These are phyloP conservation scores for Hesperia comma DNA, from an alignment of 2,888 invertebrate species.

Conservation along the genomic window DNA sequence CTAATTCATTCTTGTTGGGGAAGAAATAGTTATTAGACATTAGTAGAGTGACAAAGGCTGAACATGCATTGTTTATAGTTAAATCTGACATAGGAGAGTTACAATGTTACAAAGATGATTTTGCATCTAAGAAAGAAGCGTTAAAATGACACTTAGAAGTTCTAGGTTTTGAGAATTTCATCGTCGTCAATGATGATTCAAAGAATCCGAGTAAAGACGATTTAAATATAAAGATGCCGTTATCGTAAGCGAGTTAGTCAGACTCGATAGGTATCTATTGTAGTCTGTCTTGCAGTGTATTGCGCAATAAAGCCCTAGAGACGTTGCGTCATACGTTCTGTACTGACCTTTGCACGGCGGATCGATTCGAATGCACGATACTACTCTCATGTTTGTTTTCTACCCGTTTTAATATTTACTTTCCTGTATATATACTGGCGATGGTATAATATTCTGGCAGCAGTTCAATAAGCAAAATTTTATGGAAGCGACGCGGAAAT, in stretches of 20 bases:
- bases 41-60: background rate
- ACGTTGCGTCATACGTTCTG: conserved; percentile 72
- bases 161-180: background rate
- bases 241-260: conserved; percentile 7
- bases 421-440: background rate
- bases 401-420: conserved; percentile 24
- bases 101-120: no score
- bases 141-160: no score
- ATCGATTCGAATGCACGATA: conserved; percentile 67
- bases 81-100: no score
- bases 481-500: background rate
- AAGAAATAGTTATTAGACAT: background rate
- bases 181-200: conserved; percentile 1
- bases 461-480: conserved; percentile 13
- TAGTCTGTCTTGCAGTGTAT: conserved; percentile 58
- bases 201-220: background rate
- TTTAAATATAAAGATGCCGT: background rate
- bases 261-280: conserved; percentile 31
- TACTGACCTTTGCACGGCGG: conserved; percentile 71
- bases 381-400: conserved; percentile 39
- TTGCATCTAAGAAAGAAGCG: no score
- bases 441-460: conserved; percentile 5
- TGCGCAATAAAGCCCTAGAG: conserved; percentile 72
- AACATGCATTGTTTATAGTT: no score
- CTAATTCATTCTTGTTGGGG: background rate